These are phyloP conservation scores for Nannobrachium achirus DNA, from an alignment of 2,113 vertebrate genomes.

Conservation along the genomic window DNA sequence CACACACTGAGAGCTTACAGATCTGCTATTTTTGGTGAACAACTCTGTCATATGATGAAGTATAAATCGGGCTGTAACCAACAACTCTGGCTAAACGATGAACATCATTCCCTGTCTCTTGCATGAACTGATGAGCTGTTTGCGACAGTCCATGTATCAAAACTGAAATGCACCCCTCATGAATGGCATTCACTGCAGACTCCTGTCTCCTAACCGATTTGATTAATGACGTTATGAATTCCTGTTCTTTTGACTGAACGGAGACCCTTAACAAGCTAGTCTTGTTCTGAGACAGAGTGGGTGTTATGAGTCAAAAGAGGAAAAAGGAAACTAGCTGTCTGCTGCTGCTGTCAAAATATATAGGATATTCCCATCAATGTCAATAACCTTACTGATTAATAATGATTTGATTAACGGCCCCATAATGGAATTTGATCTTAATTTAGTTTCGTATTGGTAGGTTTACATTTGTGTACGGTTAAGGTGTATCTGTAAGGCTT, in stretches of 20 bases:
- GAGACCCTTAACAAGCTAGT: constrained; percentile 25
- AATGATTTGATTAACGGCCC: too few relatives aligned
- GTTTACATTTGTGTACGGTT: too few relatives aligned
- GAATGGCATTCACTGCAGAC: not conserved
- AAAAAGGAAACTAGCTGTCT: constrained; percentile 30
- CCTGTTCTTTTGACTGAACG: constrained; percentile 23
- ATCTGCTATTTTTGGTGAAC: too few relatives aligned
- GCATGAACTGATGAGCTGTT: not conserved
- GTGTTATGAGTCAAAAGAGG: constrained; percentile 40
- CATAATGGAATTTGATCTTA: too few relatives aligned
- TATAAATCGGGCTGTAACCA: not conserved
- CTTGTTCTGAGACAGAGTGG: constrained; percentile 34
- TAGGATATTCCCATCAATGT: too few relatives aligned
- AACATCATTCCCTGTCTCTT: not conserved
- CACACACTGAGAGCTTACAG: too few relatives aligned
- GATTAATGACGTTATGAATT: constrained; percentile 4
- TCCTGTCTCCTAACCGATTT: constrained; percentile 4
- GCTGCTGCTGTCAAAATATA: not conserved
- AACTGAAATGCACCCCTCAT: not conserved
- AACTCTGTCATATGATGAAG: too few relatives aligned
- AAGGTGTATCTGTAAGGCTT: too few relatives aligned
- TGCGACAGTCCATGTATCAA: not conserved
- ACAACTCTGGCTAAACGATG: not conserved
- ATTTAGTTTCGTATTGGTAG: too few relatives aligned
- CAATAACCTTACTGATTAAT: too few relatives aligned